Conservation (phyloP, 2,113 vertebrate species). For the Corythaixoides concolor region DNA sequence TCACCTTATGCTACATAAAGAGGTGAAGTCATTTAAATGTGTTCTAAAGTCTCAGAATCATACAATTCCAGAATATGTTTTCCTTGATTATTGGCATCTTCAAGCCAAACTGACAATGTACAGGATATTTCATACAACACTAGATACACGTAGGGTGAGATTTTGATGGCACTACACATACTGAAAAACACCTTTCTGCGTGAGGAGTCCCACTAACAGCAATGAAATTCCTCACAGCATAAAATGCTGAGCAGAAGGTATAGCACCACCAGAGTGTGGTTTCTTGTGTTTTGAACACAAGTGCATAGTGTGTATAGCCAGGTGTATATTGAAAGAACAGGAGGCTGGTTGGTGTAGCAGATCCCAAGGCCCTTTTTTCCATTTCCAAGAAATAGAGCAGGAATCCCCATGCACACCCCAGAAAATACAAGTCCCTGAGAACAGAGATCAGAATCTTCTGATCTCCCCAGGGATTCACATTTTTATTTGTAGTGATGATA, state of each 20-base stretch:
- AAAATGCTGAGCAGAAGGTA: neutral
- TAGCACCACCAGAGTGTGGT: neutral
- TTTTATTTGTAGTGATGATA: conserved; percentile 43
- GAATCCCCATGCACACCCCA: neutral
- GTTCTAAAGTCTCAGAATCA: neutral
- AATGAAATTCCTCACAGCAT: neutral
- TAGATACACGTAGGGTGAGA: neutral
- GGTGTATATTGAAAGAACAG: neutral
- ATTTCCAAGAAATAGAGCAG: neutral
- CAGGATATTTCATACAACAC: neutral
- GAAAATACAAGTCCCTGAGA: neutral
- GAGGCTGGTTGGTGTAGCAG: neutral
- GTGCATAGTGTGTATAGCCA: neutral
- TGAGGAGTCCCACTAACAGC: neutral
- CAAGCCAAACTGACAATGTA: neutral
- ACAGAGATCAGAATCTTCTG: conserved; percentile 14
- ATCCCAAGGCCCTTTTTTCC: neutral
- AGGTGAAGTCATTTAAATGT: neutral
- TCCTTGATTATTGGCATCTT: neutral
- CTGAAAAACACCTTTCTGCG: neutral
- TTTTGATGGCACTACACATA: neutral
- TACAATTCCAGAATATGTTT: neutral
- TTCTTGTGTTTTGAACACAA: neutral
- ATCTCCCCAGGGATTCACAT: neutral
- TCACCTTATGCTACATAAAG: neutral